Conservation (phyloP, 2,888 invertebrate species). For the Drosophila incognita region DNA sequence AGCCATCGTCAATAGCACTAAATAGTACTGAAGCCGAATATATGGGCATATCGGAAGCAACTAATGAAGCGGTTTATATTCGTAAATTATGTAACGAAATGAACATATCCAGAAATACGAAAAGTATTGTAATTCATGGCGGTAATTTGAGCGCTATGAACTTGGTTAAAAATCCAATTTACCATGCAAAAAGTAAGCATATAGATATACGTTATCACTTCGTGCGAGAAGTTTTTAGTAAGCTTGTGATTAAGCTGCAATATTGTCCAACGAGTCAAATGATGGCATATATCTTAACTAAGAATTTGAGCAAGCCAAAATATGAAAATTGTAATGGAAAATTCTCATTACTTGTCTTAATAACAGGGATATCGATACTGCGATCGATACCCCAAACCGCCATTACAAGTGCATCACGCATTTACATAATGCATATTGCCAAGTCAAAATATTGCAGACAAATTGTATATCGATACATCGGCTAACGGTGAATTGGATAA, state of each 20-base stretch:
- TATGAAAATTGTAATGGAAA: neutral
- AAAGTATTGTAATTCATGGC: neutral
- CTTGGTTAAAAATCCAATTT: neutral
- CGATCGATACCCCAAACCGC: too few species aligned
- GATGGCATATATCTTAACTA: neutral
- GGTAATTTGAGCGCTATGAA: neutral
- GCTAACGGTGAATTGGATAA: too few species aligned
- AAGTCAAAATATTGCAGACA: neutral
- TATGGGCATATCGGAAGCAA: too few species aligned
- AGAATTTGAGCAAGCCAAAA: neutral
- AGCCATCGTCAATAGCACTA: too few species aligned
- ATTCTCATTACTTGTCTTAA: too few species aligned
- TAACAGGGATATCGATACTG: neutral
- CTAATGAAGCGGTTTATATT: too few species aligned
- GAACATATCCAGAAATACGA: neutral
- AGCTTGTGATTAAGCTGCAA: neutral
- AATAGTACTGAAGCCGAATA: too few species aligned
- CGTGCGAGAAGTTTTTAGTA: neutral
- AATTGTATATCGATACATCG: neutral
- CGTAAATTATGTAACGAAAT: neutral
- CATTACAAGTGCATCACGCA: too few species aligned
- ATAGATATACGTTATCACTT: neutral
- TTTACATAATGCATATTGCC: neutral
- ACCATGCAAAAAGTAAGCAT: neutral
- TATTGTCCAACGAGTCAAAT: neutral